phyloP scores from a whole-genome alignment of 2,888 invertebrate genomes.

The Eilema caniola region DNA sequence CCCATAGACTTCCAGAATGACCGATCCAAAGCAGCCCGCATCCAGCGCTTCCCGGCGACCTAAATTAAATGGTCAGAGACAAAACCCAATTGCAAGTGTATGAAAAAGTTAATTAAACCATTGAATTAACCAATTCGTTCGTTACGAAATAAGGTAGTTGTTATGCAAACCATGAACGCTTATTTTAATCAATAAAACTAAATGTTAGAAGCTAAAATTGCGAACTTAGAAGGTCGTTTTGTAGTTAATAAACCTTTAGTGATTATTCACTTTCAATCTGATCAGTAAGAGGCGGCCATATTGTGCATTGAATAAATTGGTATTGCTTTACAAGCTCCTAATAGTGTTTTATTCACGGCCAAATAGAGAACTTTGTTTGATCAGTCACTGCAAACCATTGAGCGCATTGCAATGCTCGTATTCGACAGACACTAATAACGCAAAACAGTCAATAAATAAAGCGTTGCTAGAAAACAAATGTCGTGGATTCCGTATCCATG shows the following conservation, averaged over 20 bases:
- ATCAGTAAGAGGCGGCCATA: constrained; percentile 47
- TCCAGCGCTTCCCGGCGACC: too few species aligned
- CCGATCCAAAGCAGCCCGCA: too few species aligned
- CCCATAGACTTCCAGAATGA: too few species aligned
- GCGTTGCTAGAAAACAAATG: constrained; percentile 63
- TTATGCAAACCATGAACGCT: constrained; percentile 15
- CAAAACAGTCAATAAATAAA: constrained; percentile 62
- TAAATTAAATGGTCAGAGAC: neutral
- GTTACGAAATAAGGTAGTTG: constrained; percentile 31
- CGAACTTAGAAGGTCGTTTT: constrained; percentile 38
- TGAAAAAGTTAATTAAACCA: constrained; percentile 21
- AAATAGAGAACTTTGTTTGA: constrained; percentile 62
- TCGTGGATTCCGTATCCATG: constrained; percentile 78
- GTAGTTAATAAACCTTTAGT: constrained; percentile 30
- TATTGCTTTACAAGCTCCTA: constrained; percentile 62
- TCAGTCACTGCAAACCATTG: constrained; percentile 61
- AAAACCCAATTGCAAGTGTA: neutral
- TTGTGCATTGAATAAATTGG: constrained; percentile 41
- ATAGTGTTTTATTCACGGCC: constrained; percentile 53
- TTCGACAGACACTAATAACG: constrained; percentile 68
- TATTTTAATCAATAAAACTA: constrained; percentile 16
- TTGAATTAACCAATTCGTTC: constrained; percentile 19
- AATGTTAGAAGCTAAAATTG: constrained; percentile 29
- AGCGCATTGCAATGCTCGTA: constrained; percentile 66
- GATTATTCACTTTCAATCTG: constrained; percentile 52